Evolutionary conservation across 2,888 invertebrate species (phyloP).

Genomic region (Falcaria lacertinaria): DNA sequence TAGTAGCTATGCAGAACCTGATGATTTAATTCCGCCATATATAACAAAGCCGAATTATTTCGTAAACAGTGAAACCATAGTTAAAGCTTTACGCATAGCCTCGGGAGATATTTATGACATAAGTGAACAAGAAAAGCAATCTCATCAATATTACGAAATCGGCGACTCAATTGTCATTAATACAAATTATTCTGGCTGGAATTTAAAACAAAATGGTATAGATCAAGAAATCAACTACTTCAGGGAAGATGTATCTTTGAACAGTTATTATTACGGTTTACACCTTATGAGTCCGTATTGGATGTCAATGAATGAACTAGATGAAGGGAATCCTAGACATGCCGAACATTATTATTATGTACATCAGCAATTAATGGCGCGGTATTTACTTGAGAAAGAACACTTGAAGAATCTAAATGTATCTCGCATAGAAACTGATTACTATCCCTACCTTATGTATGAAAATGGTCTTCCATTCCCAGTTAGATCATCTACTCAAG

Average conservation of each 20-base stretch:
- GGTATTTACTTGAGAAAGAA: slow-evolving; percentile 55
- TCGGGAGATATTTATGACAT: slow-evolving; percentile 23
- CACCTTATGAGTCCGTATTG: slow-evolving; percentile 80
- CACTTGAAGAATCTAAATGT: slow-evolving; percentile 32
- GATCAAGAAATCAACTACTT: slow-evolving; percentile 81
- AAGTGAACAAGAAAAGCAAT: slow-evolving; percentile 29
- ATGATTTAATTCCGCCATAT: slow-evolving; percentile 57
- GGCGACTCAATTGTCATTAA: slow-evolving; percentile 46
- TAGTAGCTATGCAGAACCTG: slow-evolving; percentile 34
- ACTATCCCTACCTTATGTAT: slow-evolving; percentile 54
- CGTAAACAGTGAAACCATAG: slow-evolving; percentile 56
- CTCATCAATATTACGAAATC: slow-evolving; percentile 39
- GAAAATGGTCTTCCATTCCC: slow-evolving; percentile 66
- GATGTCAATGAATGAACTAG: slow-evolving; percentile 72
- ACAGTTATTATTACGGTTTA: slow-evolving; percentile 78
- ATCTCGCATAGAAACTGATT: slow-evolving; percentile 28
- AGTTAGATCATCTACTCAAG: slow-evolving; percentile 37
- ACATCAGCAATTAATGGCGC: slow-evolving; percentile 58
- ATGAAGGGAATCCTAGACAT: slow-evolving; percentile 48
- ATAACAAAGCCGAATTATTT: slow-evolving; percentile 66
- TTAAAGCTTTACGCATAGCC: slow-evolving; percentile 49
- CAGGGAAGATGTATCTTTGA: slow-evolving; percentile 81
- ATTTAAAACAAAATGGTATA: slow-evolving; percentile 59
- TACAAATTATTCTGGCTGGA: slow-evolving; percentile 73
- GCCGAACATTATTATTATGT: slow-evolving; percentile 60